phyloP scores from a whole-genome alignment of 2,888 invertebrate species.

The Operophtera brumata region DNA sequence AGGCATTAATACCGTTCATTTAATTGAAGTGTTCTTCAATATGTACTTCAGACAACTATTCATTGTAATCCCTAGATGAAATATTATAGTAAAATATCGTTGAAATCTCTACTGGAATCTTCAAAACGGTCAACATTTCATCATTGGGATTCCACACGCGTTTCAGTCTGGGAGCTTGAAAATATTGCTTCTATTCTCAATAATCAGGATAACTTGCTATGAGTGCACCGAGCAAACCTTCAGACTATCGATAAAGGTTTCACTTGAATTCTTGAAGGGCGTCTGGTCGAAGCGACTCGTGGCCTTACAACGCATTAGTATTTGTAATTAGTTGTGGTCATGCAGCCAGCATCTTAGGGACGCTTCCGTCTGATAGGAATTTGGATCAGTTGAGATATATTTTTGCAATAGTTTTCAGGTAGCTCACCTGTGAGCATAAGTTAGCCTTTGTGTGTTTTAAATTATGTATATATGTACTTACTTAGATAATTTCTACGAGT shows the following conservation, averaged over 20 bases:
- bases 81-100: conserved; percentile 16
- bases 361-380: no score
- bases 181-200: conserved; percentile 54
- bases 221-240: conserved; percentile 37
- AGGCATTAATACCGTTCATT: neutral
- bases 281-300: no score
- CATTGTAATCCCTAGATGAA: conserved; percentile 10
- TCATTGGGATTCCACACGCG: conserved; percentile 56
- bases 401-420: no score
- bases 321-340: no score
- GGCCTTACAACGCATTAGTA: no score
- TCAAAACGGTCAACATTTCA: conserved; percentile 42
- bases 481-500: no score
- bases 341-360: no score
- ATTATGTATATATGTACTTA: no score
- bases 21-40: conserved; percentile 23
- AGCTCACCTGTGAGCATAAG: no score
- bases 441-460: no score
- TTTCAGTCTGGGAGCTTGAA: conserved; percentile 50
- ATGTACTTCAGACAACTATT: conserved; percentile 26
- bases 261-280: neutral
- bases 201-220: conserved; percentile 56
- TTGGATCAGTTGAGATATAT: no score
- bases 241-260: conserved; percentile 13
- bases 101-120: conserved; percentile 26